Evolutionary conservation across 1,140 invertebrate genomes (phyloP).

Genomic region (Forficula auricularia): DNA sequence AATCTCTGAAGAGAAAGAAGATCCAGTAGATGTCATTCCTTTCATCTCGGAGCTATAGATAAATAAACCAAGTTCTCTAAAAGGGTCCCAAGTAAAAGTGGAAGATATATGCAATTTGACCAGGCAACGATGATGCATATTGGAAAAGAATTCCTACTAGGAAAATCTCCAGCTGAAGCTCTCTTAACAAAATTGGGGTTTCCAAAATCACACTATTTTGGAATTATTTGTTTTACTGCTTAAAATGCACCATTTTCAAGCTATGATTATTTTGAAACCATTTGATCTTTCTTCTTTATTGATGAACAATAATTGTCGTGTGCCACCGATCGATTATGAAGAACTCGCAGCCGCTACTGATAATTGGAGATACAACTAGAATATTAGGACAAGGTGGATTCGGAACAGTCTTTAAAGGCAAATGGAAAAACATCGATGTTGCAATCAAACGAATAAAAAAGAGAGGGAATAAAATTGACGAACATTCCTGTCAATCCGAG

Average conservation of each 20-base stretch:
- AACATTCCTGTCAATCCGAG: too few species aligned
- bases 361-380: constrained; percentile 49
- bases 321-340: constrained; percentile 49
- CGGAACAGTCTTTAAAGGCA: constrained; percentile 79
- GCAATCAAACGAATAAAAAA: constrained; percentile 71
- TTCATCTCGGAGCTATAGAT: too few species aligned
- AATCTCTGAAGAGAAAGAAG: too few species aligned
- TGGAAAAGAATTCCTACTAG: constrained; percentile 24
- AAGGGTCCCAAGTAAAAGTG: too few species aligned
- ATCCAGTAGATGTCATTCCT: too few species aligned
- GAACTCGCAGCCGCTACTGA: constrained; percentile 66
- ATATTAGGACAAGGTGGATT: constrained; percentile 80
- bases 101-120: constrained; percentile 31
- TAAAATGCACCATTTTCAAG: constrained; percentile 51
- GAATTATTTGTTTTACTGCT: constrained; percentile 56
- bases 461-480: too few species aligned
- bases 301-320: constrained; percentile 23
- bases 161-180: constrained; percentile 51
- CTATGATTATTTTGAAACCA: constrained; percentile 43
- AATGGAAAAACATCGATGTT: constrained; percentile 75
- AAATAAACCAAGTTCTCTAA: too few species aligned
- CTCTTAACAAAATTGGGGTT: constrained; percentile 59
- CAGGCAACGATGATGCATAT: constrained; percentile 30
- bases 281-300: constrained; percentile 25
- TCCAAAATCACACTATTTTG: constrained; percentile 57